These are phyloP conservation scores for Cnemophilus loriae DNA, from an alignment of 2,113 vertebrate genomes.

Conservation along the genomic window DNA sequence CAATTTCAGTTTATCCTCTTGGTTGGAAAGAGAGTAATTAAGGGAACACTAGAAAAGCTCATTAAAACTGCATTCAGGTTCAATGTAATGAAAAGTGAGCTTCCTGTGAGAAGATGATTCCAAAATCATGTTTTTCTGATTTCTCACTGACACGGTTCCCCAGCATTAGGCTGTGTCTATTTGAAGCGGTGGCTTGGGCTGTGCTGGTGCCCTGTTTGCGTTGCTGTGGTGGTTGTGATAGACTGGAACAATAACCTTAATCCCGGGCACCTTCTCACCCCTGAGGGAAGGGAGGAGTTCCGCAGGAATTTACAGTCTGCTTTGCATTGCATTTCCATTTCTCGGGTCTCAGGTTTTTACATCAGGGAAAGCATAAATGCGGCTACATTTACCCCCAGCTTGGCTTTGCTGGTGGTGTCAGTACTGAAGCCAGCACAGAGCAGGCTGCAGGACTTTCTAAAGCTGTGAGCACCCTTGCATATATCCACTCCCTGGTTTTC, in stretches of 20 bases:
- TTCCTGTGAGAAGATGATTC: neutral
- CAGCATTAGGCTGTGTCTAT: neutral
- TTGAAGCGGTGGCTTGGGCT: neutral
- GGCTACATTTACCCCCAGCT: neutral
- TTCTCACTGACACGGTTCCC: neutral
- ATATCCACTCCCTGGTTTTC: neutral
- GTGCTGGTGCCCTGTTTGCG: neutral
- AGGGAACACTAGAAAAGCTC: neutral
- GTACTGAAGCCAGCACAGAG: neutral
- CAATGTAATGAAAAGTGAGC: neutral
- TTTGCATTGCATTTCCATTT: slow-evolving; percentile 4
- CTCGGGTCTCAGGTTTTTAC: neutral
- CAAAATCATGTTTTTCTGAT: neutral
- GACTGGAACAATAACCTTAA: neutral
- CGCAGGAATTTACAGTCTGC: neutral
- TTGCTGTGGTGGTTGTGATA: neutral
- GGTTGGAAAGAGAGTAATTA: neutral
- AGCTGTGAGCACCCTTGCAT: neutral
- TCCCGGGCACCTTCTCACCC: neutral
- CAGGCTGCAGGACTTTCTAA: neutral
- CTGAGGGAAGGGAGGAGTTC: neutral
- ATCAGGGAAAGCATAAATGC: neutral
- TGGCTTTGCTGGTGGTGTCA: neutral
- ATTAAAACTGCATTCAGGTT: neutral
- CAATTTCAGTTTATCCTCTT: neutral